phyloP scores from a whole-genome alignment of 1,140 invertebrate genomes.

The Drosophila kanapiae region DNA sequence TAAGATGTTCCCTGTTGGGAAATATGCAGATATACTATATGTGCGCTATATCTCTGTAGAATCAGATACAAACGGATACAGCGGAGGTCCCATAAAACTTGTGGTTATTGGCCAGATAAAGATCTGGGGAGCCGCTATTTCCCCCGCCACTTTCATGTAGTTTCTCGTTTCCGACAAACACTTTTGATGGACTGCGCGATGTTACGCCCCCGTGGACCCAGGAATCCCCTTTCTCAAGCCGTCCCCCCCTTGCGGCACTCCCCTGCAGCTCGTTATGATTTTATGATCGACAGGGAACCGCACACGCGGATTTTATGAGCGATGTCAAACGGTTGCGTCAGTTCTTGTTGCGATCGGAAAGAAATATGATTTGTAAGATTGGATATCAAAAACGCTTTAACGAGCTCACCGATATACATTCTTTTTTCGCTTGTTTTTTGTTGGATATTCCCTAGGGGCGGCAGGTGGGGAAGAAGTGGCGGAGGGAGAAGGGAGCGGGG shows the following conservation, averaged over 20 bases:
- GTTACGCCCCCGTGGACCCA: slow-evolving; percentile 16
- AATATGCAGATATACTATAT: not conserved
- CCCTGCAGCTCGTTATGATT: slow-evolving; percentile 30
- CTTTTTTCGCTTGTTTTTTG: not conserved
- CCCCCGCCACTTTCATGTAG: slow-evolving; percentile 40
- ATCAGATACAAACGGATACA: slow-evolving; percentile 17
- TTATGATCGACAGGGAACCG: slow-evolving; percentile 47
- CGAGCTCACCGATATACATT: slow-evolving; percentile 26
- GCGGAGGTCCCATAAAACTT: slow-evolving; percentile 29
- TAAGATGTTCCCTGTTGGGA: slow-evolving; percentile 10
- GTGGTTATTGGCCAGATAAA: slow-evolving; percentile 38
- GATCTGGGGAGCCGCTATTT: slow-evolving; percentile 3
- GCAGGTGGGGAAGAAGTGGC: slow-evolving; percentile 5
- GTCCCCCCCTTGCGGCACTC: not conserved
- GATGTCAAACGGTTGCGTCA: slow-evolving; percentile 74
- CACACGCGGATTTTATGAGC: slow-evolving; percentile 59
- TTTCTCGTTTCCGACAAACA: slow-evolving; percentile 45
- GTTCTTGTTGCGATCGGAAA: slow-evolving; percentile 60
- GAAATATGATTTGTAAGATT: slow-evolving; percentile 79
- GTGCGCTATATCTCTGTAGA: not conserved
- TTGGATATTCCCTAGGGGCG: slow-evolving; percentile 63
- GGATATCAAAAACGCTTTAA: slow-evolving; percentile 70
- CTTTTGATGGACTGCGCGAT: slow-evolving; percentile 43
- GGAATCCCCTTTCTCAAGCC: not conserved
- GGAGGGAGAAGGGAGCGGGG: too few species aligned